A percentile compares a stretch with the other conserved stretches of the same genome.
phyloP scores from a whole-genome alignment of 2,888 invertebrate species.

The Apocheima hispidaria region DNA sequence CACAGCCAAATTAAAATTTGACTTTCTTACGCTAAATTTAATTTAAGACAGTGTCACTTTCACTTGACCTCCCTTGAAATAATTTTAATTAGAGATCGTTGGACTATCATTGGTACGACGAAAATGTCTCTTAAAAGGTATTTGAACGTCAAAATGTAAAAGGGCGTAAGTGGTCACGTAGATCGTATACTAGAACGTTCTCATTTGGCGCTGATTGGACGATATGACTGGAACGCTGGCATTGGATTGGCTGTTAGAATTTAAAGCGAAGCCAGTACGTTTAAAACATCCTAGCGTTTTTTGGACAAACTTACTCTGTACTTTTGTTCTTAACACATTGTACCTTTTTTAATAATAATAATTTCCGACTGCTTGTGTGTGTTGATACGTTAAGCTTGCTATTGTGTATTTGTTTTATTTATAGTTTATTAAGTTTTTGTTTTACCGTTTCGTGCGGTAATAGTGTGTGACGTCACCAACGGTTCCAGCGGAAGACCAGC shows the following conservation, averaged over 20 bases:
- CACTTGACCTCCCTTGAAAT: slow-evolving; percentile 13
- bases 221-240: slow-evolving; percentile 26
- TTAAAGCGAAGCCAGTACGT: slow-evolving; percentile 19
- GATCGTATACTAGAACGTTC: slow-evolving; percentile 28
- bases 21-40: slow-evolving; percentile 1
- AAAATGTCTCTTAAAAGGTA: slow-evolving; percentile 11
- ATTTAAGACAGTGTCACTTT: slow-evolving; percentile 24
- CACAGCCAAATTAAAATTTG: background rate
- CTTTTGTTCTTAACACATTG: too few species aligned
- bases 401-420: too few species aligned
- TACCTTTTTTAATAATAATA: too few species aligned
- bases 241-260: slow-evolving; percentile 34
- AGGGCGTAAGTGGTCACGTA: slow-evolving; percentile 34
- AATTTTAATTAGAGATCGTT: slow-evolving; percentile 22
- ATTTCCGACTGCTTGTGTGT: too few species aligned
- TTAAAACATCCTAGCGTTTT: background rate
- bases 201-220: slow-evolving; percentile 24
- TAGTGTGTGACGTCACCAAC: too few species aligned
- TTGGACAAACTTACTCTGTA: too few species aligned
- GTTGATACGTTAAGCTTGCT: too few species aligned
- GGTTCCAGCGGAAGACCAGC: too few species aligned
- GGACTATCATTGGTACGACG: slow-evolving; percentile 6
- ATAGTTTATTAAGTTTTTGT: too few species aligned
- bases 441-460: too few species aligned
- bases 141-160: slow-evolving; percentile 11